These are phyloP conservation scores for Drosophila sp. DNA, from an alignment of 1,140 invertebrate species.

Conservation along the genomic window DNA sequence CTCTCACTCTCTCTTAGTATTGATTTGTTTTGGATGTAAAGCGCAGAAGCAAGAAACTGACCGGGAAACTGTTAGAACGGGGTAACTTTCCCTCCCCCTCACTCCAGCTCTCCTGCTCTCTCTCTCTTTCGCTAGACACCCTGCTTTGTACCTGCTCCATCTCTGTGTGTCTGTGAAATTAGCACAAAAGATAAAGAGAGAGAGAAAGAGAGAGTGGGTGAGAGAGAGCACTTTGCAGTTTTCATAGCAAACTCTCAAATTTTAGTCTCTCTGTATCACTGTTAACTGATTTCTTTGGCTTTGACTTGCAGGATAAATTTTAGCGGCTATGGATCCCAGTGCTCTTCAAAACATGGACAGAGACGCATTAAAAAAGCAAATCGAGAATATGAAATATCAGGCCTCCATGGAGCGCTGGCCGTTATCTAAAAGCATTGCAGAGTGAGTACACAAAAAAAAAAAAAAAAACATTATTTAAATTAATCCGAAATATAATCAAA, in stretches of 20 bases:
- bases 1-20: constrained; percentile 40
- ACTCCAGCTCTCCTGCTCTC: neutral
- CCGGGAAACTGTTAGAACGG: constrained; percentile 29
- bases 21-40: constrained; percentile 61
- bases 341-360: constrained; percentile 97
- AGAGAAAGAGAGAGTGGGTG: neutral
- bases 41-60: constrained; percentile 51
- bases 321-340: constrained; percentile 92
- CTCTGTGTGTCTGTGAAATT: neutral
- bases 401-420: constrained; percentile 97
- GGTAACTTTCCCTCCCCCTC: constrained; percentile 23
- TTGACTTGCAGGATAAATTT: constrained; percentile 81
- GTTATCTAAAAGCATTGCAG: constrained; percentile 95
- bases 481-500: constrained; percentile 4
- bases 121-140: neutral
- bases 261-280: constrained; percentile 44
- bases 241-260: constrained; percentile 15
- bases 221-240: neutral
- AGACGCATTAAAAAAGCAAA: constrained; percentile 98
- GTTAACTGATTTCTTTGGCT: constrained; percentile 15
- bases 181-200: neutral
- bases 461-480: neutral
- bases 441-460: constrained; percentile 88
- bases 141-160: neutral
- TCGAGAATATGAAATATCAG: constrained; percentile 98